Base-by-base conservation (phyloP, 53 echinoderm and acorn worm species). In the Arbacia lixula region DNA sequence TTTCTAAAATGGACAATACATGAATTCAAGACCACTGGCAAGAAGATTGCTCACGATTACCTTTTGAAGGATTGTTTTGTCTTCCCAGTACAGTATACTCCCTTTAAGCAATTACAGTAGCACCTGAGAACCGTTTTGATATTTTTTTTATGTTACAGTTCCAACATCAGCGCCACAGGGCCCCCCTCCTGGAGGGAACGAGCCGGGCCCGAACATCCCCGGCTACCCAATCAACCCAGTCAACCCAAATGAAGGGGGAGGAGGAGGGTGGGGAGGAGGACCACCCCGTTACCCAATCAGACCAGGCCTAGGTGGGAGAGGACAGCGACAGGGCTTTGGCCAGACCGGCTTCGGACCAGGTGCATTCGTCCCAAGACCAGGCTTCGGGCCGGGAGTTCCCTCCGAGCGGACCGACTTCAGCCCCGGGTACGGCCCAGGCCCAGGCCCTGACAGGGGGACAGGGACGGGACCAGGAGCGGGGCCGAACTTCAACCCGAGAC, bases 251-350 rank as follows among this genome's bases (percentile, higher is more conserved):
- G 26, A 10, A 6, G n/a, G n/a, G n/a, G n/a, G n/a, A n/a, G n/a
- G n/a, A n/a, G n/a, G n/a, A n/a, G n/a, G n/a, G n/a, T n/a, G 8
- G 46, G 46, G 8, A 10, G 6, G 12, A 6, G 46, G 46, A 46
- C 46, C 42, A 26, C 36, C 36, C 25, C 24, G 42, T 33, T 27
- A 49, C 24, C 46, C 50, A 49, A 10, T 26, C 1, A 17, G 36
- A 53, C 75, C 75, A 19, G 75, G 75, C 26, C 54, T 75, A 33
- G 75, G 75, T 28, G 75, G 75, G 31, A 75, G 75, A 35, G 75
- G 75, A 55, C 75, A 75, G 53, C 52, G 75, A 36, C 36, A 8
- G 19, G 57, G 57, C 21, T 28, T 75, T 30, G 71, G 71, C 9
- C 26, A 43, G 2, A 28, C 32, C n/a, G 75, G 75, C 17, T 75